Evolutionary conservation across 2,888 invertebrate species (phyloP), one percentile per base, ranked within the genome.

Genomic region (Macrosoma leucophasiata): DNA sequence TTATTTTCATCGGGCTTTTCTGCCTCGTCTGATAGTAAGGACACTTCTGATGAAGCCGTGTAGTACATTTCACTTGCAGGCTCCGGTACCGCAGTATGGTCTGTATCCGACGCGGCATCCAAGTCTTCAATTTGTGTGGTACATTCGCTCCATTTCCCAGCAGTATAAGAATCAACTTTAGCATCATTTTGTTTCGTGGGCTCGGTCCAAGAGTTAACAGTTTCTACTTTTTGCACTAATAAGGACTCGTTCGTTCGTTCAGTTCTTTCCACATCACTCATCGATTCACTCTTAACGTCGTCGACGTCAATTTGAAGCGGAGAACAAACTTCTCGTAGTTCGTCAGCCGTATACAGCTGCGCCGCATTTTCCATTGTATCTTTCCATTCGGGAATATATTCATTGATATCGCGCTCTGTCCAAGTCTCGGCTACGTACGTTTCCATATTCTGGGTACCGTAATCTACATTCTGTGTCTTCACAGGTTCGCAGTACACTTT

Each of bases 1-100:
- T 20, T 1, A 13, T 21, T 10, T 26, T 28, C 5, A 18, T 3
- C 10, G 13, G 15, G 15, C 61, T 64, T 4, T 54, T 54, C 18
- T 41, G 46, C 25, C 25, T 77, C 79, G 21, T 79, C 81, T 0
- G 81, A 78, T 2, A 71, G 42, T 3, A 41, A 33, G 18, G 47
- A 48, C 9, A 73, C 70, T 39, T 82, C 82, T 1, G 81, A 81
- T 0, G 78, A 81, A 1, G 81, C 82, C 2, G 81, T 77, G 50
- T 74, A 79, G 50, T 81, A 81, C 66, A 72, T 59, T 37, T 82
- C 81, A 47, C 78, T 74, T 5, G 43, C 41, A 1, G 71, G 63
- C 22, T 77, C 79, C 4, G 52, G n/a, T n/a, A 46, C 2, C 41
- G 38, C 11, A 45, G 46, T 4, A 56, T n/a, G 55, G 17, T 64